Evolutionary conservation across 2,113 vertebrate species (phyloP).

Genomic region (Thamnaconus septentrionalis): DNA sequence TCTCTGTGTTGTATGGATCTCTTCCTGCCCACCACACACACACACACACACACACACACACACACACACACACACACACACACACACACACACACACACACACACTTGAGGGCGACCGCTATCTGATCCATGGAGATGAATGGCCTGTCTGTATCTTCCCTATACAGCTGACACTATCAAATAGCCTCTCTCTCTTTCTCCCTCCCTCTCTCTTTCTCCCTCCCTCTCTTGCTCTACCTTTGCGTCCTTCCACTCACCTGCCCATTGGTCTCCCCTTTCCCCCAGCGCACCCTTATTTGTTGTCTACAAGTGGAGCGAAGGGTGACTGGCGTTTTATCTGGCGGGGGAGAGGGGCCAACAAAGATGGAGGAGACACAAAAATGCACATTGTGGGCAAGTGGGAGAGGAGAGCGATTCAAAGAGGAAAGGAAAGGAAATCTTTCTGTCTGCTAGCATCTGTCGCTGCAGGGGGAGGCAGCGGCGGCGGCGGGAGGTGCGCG

Average conservation of each 20-base stretch:
- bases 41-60: no score
- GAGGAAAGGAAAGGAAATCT: conserved; percentile 45
- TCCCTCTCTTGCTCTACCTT: neutral
- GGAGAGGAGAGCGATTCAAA: conserved; percentile 36
- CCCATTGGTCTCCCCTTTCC: conserved; percentile 52
- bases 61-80: neutral
- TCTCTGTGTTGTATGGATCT: conserved; percentile 14
- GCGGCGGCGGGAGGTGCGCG: conserved; percentile 14
- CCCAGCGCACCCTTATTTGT: conserved; percentile 53
- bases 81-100: neutral
- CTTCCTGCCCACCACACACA: no score
- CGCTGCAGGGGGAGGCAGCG: conserved; percentile 51
- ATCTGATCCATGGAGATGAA: conserved; percentile 76
- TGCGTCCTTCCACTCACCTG: conserved; percentile 20
- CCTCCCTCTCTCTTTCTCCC: conserved; percentile 33
- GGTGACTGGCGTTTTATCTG: conserved; percentile 69
- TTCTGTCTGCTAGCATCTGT: conserved; percentile 57
- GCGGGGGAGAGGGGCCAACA: conserved; percentile 48
- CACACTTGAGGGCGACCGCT: conserved; percentile 44
- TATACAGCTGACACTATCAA: conserved; percentile 74
- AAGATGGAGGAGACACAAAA: conserved; percentile 48
- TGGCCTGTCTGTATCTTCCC: conserved; percentile 71
- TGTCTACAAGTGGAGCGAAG: conserved; percentile 63
- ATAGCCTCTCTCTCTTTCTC: conserved; percentile 60
- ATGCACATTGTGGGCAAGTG: neutral